Evolutionary conservation across 2,888 invertebrate genomes (phyloP), one percentile per base, ranked within the genome.

Genomic region (Andrena hattorfiana): DNA sequence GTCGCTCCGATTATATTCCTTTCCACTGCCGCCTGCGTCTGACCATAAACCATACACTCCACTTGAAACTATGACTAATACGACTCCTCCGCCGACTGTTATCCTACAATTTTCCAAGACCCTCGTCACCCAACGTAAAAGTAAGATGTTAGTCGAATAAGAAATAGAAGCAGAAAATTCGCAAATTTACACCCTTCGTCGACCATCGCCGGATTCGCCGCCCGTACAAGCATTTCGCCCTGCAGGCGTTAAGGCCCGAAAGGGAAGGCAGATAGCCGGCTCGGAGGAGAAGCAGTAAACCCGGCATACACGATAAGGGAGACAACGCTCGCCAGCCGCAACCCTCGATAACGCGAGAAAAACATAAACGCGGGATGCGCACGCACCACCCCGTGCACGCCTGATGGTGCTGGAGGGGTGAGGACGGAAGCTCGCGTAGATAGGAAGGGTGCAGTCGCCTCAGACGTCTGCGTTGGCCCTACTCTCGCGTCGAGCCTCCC

Each of bases 361-460:
- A 48, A 74, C 56, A 42, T 51, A 42, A 79, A 80, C 32, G 66
- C 30, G 35, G 16, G 51, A 81, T 81, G 81, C 81, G 81, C 81
- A 81, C 81, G 81, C 81, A 81, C 66, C 80, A 67, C 49, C 51
- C 59, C 51, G 30, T 67, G 28, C 51, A 71, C 51, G 54, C 51
- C 51, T 64, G 54, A 75, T 26, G 35, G 48, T 42, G 13, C 2
- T 26, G 66, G 26, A 60, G 81, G 81, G 76, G 78, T 75, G 67
- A 63, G 51, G 71, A 51, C 81, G 82, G 82, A 70, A 75, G 64
- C 49, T 66, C 69, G 69, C 63, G 73, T 59, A 81, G 66, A 75
- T 70, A 81, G 81, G 75, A 69, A 75, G 81, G 81, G 81, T 81
- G 81, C 81, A 81, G 81, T 81, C 81, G 81, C 81, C 73, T 75